These are phyloP conservation scores for Plagiodera versicolora DNA, from an alignment of 2,888 invertebrate species.

Conservation along the genomic window DNA sequence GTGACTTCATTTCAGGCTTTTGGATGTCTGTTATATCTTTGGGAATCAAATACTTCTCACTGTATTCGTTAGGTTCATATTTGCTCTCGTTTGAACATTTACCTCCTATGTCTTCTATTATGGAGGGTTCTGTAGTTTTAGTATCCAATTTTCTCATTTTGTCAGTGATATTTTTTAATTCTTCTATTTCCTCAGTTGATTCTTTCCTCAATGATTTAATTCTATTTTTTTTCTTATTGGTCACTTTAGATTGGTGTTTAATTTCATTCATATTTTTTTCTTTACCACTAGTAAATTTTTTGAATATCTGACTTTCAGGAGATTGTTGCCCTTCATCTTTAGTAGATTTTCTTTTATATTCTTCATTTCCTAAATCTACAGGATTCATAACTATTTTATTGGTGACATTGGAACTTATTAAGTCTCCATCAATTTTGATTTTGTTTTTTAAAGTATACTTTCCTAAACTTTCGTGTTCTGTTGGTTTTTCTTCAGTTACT, in stretches of 20 bases:
- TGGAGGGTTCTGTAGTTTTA: neutral
- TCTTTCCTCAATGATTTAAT: neutral
- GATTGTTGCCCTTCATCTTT: neutral
- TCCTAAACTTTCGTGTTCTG: neutral
- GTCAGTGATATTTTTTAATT: constrained; percentile 4
- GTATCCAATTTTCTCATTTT: constrained; percentile 12
- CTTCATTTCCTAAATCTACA: too few species aligned
- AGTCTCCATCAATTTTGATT: neutral
- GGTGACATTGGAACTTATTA: neutral
- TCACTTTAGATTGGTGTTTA: neutral
- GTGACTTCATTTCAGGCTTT: neutral
- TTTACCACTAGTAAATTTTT: neutral
- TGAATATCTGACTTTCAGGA: neutral
- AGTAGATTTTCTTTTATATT: constrained; percentile 2
- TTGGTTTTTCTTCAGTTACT: neutral
- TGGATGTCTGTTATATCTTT: neutral
- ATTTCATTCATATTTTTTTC: neutral
- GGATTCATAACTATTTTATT: neutral
- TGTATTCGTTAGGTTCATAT: neutral
- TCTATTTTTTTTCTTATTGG: neutral
- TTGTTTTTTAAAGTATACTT: neutral
- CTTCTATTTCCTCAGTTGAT: constrained; percentile 5
- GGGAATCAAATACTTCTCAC: neutral
- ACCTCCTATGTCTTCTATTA: neutral
- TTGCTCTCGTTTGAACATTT: neutral